These are phyloP conservation scores for Pristionchus exspectatus DNA, from an alignment of 2,888 invertebrate species.

Conservation along the genomic window DNA sequence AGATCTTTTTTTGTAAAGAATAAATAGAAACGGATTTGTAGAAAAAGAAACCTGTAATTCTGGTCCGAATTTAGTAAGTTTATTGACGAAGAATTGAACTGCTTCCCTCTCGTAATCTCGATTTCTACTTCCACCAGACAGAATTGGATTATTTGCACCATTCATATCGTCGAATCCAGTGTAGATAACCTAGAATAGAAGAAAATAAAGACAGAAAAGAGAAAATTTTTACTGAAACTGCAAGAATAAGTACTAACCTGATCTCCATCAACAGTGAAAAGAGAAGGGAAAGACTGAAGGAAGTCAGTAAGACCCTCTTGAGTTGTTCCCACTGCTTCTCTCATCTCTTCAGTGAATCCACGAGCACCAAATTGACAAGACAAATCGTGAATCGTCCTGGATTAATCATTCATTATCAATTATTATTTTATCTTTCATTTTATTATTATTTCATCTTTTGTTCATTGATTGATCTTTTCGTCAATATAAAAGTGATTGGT, in stretches of 20 bases:
- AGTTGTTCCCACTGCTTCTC: constrained; percentile 83
- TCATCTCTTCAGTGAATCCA: constrained; percentile 98
- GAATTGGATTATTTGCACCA: constrained; percentile 77
- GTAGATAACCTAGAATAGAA: constrained; percentile 68
- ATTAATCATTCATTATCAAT: constrained; percentile 46
- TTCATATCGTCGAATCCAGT: constrained; percentile 79
- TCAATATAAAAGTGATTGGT: not conserved
- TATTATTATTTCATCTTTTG: not conserved
- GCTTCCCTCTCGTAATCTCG: constrained; percentile 94
- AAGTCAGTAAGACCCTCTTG: constrained; percentile 90
- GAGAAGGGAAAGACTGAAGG: constrained; percentile 94
- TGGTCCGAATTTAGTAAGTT: constrained; percentile 94
- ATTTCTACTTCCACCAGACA: constrained; percentile 63
- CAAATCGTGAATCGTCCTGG: constrained; percentile 84
- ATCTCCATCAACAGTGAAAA: constrained; percentile 95
- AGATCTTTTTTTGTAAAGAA: not conserved
- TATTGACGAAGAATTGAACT: constrained; percentile 95
- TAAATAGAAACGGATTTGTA: not conserved
- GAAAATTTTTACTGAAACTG: not conserved
- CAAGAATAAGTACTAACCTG: constrained; percentile 62
- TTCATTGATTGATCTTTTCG: constrained; percentile 83
- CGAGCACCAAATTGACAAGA: constrained; percentile 99
- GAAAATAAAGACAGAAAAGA: not conserved
- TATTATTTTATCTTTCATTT: not conserved
- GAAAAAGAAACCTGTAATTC: constrained; percentile 86